These are phyloP conservation scores for Aphelinus certus DNA, from an alignment of 1,140 invertebrate species.

Conservation along the genomic window DNA sequence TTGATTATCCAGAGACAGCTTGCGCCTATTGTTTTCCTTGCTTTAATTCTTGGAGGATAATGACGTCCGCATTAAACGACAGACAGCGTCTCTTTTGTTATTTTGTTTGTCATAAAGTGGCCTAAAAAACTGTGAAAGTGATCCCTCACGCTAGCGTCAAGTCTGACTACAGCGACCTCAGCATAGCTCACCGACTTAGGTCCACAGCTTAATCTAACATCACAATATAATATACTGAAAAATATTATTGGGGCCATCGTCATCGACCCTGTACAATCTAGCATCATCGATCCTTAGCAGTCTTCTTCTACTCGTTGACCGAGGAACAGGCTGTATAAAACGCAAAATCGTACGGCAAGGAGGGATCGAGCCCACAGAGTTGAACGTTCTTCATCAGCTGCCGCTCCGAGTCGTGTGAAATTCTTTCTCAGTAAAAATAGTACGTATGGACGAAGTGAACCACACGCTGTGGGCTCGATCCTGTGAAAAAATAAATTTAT, in stretches of 20 bases:
- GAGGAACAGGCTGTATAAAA: constrained; percentile 44
- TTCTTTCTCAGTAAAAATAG: constrained; percentile 25
- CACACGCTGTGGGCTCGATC: constrained; percentile 18
- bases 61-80: not conserved
- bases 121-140: constrained; percentile 59
- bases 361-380: constrained; percentile 22
- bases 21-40: constrained; percentile 52
- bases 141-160: constrained; percentile 56
- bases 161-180: constrained; percentile 62
- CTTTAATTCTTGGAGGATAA: constrained; percentile 51
- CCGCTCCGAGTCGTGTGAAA: not conserved
- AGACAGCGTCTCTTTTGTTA: constrained; percentile 19
- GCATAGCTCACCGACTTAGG: constrained; percentile 57
- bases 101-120: constrained; percentile 44
- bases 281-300: constrained; percentile 46
- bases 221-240: constrained; percentile 65
- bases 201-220: constrained; percentile 64
- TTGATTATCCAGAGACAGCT: constrained; percentile 60
- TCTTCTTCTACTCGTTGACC: constrained; percentile 44
- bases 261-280: constrained; percentile 51
- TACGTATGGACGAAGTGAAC: not conserved
- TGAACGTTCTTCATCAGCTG: not conserved
- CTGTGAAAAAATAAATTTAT: constrained; percentile 19
- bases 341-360: constrained; percentile 15
- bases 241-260: constrained; percentile 55